These are phyloP conservation scores for Gallirallus australis DNA, from an alignment of 2,797 vertebrate species.

Conservation along the genomic window DNA sequence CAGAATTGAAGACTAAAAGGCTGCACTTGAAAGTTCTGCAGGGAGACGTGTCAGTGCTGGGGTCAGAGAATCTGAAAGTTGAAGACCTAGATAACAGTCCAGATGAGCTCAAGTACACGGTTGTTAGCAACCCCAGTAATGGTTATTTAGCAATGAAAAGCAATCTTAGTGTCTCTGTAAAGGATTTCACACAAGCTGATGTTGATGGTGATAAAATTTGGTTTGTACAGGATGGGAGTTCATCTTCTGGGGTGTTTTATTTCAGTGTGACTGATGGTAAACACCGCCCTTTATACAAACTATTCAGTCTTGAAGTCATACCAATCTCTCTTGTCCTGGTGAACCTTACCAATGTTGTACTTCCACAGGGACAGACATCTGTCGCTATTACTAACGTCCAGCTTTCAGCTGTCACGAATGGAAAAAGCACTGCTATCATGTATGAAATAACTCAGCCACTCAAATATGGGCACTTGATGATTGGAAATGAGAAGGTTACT, in stretches of 20 bases:
- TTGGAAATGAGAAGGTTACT: constrained; percentile 74
- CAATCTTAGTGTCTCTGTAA: constrained; percentile 77
- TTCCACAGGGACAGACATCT: constrained; percentile 85
- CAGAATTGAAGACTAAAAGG: constrained; percentile 89
- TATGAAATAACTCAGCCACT: constrained; percentile 84
- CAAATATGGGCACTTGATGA: constrained; percentile 82
- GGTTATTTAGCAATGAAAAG: constrained; percentile 86
- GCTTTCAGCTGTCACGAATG: constrained; percentile 87
- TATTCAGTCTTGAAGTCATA: constrained; percentile 89
- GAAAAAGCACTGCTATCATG: constrained; percentile 80
- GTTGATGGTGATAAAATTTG: constrained; percentile 83
- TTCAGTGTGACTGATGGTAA: constrained; percentile 92
- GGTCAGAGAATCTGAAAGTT: constrained; percentile 84
- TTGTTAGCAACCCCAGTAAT: constrained; percentile 87
- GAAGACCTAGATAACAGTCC: constrained; percentile 88
- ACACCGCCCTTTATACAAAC: constrained; percentile 90
- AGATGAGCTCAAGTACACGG: constrained; percentile 84
- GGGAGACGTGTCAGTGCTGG: constrained; percentile 80
- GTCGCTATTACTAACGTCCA: constrained; percentile 80
- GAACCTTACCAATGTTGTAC: constrained; percentile 81
- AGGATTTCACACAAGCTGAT: constrained; percentile 88
- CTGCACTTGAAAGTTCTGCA: constrained; percentile 85
- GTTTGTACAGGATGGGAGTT: constrained; percentile 90
- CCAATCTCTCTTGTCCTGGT: constrained; percentile 83
- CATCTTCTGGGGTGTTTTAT: constrained; percentile 89